Evolutionary conservation across 2,888 invertebrate genomes (phyloP), one percentile per base, ranked within the genome.

Genomic region (Zaprionus obscuricornis): DNA sequence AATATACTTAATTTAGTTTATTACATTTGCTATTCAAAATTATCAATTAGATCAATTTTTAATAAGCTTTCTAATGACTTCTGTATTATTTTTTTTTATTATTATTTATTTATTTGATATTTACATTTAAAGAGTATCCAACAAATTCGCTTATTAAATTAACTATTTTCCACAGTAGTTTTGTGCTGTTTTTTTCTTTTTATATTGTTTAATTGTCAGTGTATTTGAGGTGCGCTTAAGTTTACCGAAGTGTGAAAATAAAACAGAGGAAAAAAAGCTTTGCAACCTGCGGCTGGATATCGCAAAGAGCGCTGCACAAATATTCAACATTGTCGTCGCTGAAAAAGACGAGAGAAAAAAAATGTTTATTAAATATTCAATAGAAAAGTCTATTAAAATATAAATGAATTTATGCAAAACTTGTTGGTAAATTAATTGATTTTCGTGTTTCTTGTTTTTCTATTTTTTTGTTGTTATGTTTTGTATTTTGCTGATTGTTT

Each of bases 231-330:
- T 52, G 31, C 56, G 51, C 46, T 74, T 50, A 69, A 69, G 56
- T 50, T 62, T 66, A 29, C 49, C 60, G 60, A 73, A 74, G 77
- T 77, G 74, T 69, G 40, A 74, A 76, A 69, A 66, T 63, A 66
- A 63, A 56, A 18, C 22, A 36, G 43, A 43, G 52, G 47, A 47
- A 34, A 16, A 5, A 22, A 22, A 22, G 4, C 4, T 22, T 22
- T 22, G 22, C 5, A 22, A 22, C 22, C 22, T 7, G 7, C 22
- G 22, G 22, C 22, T 22, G 22, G 5, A 22, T 4, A 7, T 22
- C 22, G 4, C 4, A 5, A 5, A 5, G 7, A 5, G 4, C 22
- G 7, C 24, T 20, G n/a, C n/a, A n/a, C n/a, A n/a, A n/a, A n/a
- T n/a, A n/a, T n/a, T n/a, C n/a, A n/a, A n/a, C n/a, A n/a, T 13